phyloP scores from a whole-genome alignment of 2,797 vertebrate genomes.

The Rhinella marina region DNA sequence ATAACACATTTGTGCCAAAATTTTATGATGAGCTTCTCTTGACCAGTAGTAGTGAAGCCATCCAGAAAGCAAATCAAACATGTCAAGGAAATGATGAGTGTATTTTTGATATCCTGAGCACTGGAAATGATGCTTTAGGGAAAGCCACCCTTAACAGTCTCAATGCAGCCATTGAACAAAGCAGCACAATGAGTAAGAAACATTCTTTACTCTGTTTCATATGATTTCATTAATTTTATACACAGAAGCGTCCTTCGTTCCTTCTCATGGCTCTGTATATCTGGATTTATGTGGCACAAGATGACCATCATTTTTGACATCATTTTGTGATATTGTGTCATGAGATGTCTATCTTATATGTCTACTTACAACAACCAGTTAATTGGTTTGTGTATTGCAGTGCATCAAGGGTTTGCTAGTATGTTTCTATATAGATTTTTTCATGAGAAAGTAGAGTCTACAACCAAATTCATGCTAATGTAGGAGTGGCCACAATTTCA shows the following conservation, averaged over 20 bases:
- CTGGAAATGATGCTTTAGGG: constrained; percentile 56
- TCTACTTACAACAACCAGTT: no score
- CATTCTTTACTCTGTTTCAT: not conserved
- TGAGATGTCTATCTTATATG: no score
- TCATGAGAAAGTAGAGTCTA: no score
- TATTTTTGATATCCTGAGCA: constrained; percentile 63
- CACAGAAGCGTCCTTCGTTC: no score
- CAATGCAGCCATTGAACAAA: constrained; percentile 37
- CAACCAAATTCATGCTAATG: no score
- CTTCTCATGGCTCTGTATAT: no score
- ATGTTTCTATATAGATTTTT: no score
- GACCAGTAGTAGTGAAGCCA: not conserved
- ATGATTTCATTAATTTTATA: not conserved
- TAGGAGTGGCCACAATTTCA: not conserved
- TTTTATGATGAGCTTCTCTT: constrained; percentile 62
- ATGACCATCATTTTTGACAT: no score
- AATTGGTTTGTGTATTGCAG: no score
- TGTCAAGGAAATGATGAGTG: constrained; percentile 62
- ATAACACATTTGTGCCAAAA: constrained; percentile 61
- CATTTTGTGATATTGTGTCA: no score
- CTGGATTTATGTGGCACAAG: no score
- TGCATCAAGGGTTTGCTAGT: no score
- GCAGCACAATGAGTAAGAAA: constrained; percentile 59
- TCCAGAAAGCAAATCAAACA: constrained; percentile 56
- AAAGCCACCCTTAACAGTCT: constrained; percentile 36